Percentiles rank a stretch among this genome's conserved stretches.
Evolutionary conservation across 2,888 invertebrate genomes (phyloP).

Genomic region (Cataglyphis altisquamis): DNA sequence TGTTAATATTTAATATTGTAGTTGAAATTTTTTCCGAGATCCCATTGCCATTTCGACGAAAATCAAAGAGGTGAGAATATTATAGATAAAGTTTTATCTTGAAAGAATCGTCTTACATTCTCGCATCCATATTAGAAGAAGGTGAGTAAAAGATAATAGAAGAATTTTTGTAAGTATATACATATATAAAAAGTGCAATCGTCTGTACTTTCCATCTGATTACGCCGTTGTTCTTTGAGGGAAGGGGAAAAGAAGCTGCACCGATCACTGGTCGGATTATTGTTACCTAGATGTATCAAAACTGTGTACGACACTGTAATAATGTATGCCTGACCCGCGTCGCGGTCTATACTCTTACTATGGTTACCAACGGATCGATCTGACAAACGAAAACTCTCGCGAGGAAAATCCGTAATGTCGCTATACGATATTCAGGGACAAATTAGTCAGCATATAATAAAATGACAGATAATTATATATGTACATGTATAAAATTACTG

Average conservation of each 20-base stretch:
- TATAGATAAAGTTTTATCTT: background rate
- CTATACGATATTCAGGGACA: slow-evolving; percentile 11
- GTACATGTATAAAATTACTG: background rate
- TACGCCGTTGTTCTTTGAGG: background rate
- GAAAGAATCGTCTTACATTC: background rate
- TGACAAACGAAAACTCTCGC: slow-evolving; percentile 36
- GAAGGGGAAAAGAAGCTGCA: background rate
- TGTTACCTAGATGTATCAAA: slow-evolving; percentile 64
- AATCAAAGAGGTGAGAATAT: background rate
- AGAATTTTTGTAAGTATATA: background rate
- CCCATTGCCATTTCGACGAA: background rate
- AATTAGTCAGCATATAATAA: slow-evolving; percentile 28
- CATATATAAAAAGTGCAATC: background rate
- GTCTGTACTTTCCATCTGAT: slow-evolving; percentile 1
- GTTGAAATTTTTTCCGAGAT: background rate
- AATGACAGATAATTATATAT: background rate
- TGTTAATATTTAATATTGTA: background rate
- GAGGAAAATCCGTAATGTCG: slow-evolving; percentile 2
- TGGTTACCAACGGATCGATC: slow-evolving; percentile 29
- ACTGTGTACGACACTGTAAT: slow-evolving; percentile 68
- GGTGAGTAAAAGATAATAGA: background rate
- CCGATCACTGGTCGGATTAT: slow-evolving; percentile 17
- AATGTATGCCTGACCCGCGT: slow-evolving; percentile 59
- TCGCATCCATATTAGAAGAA: background rate
- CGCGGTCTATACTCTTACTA: slow-evolving; percentile 22